These are phyloP conservation scores for Hyperoplus immaculatus DNA, from an alignment of 2,797 vertebrate genomes.

Conservation along the genomic window DNA sequence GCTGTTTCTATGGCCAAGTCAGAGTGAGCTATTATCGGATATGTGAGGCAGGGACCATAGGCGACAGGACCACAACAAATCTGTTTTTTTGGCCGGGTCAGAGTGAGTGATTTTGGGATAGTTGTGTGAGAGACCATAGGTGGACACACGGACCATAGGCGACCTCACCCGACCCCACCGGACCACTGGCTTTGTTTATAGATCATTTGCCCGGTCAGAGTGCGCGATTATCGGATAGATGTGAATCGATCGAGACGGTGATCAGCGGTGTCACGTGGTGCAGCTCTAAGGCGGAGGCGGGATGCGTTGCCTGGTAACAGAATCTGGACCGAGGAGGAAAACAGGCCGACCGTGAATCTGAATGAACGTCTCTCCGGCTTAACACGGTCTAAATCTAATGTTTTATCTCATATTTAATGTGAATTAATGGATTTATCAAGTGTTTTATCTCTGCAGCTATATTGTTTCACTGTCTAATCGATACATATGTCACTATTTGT, in stretches of 20 bases:
- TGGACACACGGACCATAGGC: too few relatives aligned
- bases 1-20: too few relatives aligned
- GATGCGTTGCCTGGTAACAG: slow-evolving; percentile 76
- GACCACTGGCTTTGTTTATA: too few relatives aligned
- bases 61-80: too few relatives aligned
- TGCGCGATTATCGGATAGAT: too few relatives aligned
- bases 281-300: slow-evolving; percentile 22
- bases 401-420: background rate
- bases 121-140: too few relatives aligned
- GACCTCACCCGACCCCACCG: too few relatives aligned
- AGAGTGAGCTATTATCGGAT: too few relatives aligned
- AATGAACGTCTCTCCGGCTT: slow-evolving; percentile 28
- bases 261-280: background rate
- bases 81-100: too few relatives aligned
- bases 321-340: slow-evolving; percentile 38
- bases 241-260: slow-evolving; percentile 5
- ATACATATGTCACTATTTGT: background rate
- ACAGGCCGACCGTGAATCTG: slow-evolving; percentile 43
- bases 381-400: background rate
- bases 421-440: background rate
- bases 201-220: too few relatives aligned
- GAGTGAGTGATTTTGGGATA: too few relatives aligned
- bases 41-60: too few relatives aligned
- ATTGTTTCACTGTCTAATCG: background rate
- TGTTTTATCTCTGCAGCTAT: fast-evolving